Conservation (phyloP, 2,797 vertebrate genomes). For the Diglossa cyanea region DNA sequence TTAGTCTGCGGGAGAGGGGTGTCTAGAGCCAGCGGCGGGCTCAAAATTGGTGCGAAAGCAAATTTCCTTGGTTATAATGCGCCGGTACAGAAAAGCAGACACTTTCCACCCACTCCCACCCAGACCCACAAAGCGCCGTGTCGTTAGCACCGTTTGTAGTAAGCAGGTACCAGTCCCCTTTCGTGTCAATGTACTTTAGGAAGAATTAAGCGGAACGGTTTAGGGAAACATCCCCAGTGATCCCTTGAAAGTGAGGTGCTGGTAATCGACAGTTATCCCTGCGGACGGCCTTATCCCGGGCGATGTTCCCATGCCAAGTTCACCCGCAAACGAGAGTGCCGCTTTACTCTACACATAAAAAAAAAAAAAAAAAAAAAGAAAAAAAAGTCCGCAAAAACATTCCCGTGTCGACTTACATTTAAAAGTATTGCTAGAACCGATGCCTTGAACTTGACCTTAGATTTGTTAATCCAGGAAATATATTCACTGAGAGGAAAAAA, state of each 20-base stretch:
- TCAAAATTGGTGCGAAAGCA: neutral
- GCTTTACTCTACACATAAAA: neutral
- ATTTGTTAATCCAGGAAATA: conserved; percentile 63
- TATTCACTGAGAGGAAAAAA: neutral
- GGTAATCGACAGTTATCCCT: neutral
- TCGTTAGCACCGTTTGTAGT: neutral
- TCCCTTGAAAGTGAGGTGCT: neutral
- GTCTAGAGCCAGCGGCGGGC: neutral
- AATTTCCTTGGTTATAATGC: neutral
- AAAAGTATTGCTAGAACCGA: conserved; percentile 45
- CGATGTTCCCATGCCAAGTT: neutral
- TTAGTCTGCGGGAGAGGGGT: neutral
- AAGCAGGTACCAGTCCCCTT: neutral
- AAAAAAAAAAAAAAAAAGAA: neutral
- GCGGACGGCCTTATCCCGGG: neutral
- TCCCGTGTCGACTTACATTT: conserved; percentile 22
- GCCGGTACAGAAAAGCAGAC: neutral
- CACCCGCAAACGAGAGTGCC: neutral
- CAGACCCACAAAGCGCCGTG: neutral
- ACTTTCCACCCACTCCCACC: neutral
- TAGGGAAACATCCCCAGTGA: neutral
- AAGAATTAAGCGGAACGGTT: neutral
- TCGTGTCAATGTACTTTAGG: neutral
- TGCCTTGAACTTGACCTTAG: conserved; percentile 77
- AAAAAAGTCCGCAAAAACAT: neutral